A percentile compares a stretch with the other conserved stretches of the same genome.
phyloP scores from a whole-genome alignment of 1,140 invertebrate species.

The Tribolium madens region DNA sequence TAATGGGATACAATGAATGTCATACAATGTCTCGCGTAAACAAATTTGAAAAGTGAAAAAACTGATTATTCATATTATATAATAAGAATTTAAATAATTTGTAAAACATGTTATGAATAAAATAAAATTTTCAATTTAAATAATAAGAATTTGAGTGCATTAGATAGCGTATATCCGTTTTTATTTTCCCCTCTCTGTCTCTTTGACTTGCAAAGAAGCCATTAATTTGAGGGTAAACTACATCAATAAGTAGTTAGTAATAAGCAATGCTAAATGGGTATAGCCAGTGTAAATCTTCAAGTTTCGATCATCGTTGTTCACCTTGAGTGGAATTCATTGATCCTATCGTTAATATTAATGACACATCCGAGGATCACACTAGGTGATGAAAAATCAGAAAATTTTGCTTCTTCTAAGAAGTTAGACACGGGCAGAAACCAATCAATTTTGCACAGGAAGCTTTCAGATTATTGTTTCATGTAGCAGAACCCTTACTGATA shows the following conservation, averaged over 20 bases:
- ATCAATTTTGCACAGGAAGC: not conserved
- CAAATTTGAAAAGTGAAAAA: not conserved
- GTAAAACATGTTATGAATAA: not conserved
- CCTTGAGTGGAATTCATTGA: slow-evolving; percentile 33
- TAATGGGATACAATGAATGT: not conserved
- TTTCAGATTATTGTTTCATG: not conserved
- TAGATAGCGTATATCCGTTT: not conserved
- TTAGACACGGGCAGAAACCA: not conserved
- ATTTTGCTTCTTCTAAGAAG: not conserved
- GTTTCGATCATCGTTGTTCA: slow-evolving; percentile 24
- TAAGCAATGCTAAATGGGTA: slow-evolving; percentile 14
- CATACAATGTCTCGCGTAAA: not conserved
- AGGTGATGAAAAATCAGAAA: not conserved
- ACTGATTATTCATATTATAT: not conserved
- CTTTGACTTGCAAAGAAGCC: not conserved
- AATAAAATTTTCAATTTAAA: not conserved
- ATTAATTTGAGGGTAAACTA: slow-evolving; percentile 23
- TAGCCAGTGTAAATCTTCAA: slow-evolving; percentile 11
- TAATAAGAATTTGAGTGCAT: not conserved
- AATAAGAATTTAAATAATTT: not conserved
- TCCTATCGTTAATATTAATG: slow-evolving; percentile 36
- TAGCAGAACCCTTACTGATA: not conserved
- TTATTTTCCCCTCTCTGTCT: not conserved
- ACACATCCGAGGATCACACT: slow-evolving; percentile 2
- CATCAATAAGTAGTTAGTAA: not conserved